Percentiles rank a stretch among this genome's conserved stretches.
phyloP scores from a whole-genome alignment of 2,888 invertebrate species.

The Hydropsyche betteni region DNA sequence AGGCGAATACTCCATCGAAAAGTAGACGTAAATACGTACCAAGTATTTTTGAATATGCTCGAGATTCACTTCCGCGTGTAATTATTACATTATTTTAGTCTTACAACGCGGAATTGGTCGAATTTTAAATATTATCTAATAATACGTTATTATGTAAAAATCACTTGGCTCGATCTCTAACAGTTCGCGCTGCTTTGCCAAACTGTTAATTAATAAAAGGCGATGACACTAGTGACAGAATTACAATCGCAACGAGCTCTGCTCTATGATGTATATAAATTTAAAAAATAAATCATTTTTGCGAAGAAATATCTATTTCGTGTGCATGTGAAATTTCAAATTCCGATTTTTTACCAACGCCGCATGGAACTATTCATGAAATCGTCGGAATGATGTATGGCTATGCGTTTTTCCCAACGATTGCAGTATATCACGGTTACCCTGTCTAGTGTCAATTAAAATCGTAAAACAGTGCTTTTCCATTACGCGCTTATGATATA shows the following conservation, averaged over 20 bases:
- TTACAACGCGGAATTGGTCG: too few species aligned
- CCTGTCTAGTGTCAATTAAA: conserved; percentile 27
- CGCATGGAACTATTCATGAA: not conserved
- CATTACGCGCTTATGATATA: conserved; percentile 23
- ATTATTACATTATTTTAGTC: too few species aligned
- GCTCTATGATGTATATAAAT: not conserved
- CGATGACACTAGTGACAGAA: conserved; percentile 34
- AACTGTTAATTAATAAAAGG: conserved; percentile 38
- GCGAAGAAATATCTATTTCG: too few species aligned
- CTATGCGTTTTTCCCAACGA: not conserved
- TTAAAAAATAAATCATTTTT: too few species aligned
- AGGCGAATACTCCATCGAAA: not conserved
- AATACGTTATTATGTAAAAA: conserved; percentile 20
- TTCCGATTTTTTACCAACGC: not conserved
- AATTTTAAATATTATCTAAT: conserved; percentile 20
- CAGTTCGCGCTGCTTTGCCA: conserved; percentile 20
- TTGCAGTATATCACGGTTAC: conserved; percentile 12
- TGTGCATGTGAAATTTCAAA: too few species aligned
- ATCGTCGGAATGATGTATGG: conserved; percentile 20
- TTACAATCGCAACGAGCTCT: conserved; percentile 17
- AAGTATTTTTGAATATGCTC: too few species aligned
- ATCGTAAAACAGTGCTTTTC: conserved; percentile 15
- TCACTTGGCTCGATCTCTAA: conserved; percentile 19
- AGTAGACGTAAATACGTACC: too few species aligned
- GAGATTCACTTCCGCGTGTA: too few species aligned